Evolutionary conservation across 2,888 invertebrate species (phyloP).

Genomic region (Esperia sulphurella): DNA sequence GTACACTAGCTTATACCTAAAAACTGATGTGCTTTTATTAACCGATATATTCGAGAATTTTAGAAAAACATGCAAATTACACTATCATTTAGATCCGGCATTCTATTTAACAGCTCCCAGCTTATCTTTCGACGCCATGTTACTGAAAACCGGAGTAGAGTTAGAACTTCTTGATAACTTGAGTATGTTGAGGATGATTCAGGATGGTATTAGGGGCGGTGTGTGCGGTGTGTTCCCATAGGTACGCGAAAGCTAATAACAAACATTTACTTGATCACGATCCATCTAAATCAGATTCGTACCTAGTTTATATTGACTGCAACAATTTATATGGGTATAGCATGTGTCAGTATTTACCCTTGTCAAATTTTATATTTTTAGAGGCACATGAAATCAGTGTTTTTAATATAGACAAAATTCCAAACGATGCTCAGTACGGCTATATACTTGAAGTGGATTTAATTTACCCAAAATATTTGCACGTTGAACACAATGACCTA

Average conservation of each 20-base stretch:
- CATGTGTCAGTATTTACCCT: not conserved
- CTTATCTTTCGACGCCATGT: conserved; percentile 13
- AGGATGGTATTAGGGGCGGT: too few relatives aligned
- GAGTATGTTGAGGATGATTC: too few relatives aligned
- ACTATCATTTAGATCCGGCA: conserved; percentile 8
- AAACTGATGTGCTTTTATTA: conserved; percentile 11
- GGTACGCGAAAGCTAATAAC: not conserved
- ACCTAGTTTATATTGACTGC: not conserved
- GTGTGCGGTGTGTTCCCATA: too few relatives aligned
- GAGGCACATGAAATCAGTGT: not conserved
- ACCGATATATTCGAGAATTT: conserved; percentile 13
- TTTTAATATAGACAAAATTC: not conserved
- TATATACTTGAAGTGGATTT: not conserved
- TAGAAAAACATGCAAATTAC: conserved; percentile 4
- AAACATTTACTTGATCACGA: not conserved
- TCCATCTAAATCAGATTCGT: not conserved
- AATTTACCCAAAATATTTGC: not conserved
- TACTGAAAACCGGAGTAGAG: conserved; percentile 9
- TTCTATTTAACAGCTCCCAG: conserved; percentile 8
- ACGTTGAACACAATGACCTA: conserved; percentile 11
- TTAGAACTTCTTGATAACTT: too few relatives aligned
- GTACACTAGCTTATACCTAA: conserved; percentile 12
- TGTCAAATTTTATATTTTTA: not conserved
- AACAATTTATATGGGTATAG: not conserved
- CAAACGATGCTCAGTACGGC: not conserved